These are phyloP conservation scores for Carlito syrichta DNA, from an alignment of 2,113 vertebrate genomes.

Conservation along the genomic window DNA sequence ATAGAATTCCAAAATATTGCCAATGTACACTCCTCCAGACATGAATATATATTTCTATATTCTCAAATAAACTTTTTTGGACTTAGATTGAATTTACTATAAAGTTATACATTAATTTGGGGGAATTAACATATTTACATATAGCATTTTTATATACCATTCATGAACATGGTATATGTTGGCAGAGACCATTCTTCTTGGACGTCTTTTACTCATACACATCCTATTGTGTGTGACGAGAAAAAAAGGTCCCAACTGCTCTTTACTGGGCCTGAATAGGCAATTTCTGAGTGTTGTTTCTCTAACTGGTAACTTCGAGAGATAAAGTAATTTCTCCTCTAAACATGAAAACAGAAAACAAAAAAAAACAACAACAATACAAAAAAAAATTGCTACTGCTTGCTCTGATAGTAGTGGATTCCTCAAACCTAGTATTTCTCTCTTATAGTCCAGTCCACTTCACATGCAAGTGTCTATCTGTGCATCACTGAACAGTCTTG, in stretches of 20 bases:
- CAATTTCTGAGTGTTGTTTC: background rate
- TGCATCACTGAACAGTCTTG: background rate
- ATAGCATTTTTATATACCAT: background rate
- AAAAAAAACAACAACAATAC: no score
- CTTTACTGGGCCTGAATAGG: background rate
- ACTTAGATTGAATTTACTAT: background rate
- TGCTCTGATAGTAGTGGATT: background rate
- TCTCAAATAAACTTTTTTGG: background rate
- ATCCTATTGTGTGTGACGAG: background rate
- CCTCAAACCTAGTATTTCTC: background rate
- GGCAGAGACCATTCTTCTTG: background rate
- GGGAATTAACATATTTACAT: background rate
- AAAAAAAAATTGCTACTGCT: background rate
- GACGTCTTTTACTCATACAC: background rate
- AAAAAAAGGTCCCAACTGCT: background rate
- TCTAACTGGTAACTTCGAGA: background rate
- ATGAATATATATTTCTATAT: background rate
- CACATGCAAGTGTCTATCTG: background rate
- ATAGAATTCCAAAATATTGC: background rate
- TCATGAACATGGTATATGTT: background rate
- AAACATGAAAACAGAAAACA: background rate
- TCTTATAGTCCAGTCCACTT: background rate
- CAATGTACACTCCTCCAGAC: background rate
- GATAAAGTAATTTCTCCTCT: background rate
- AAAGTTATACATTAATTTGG: background rate